Evolutionary conservation across 2,888 invertebrate genomes (phyloP), one percentile per base, ranked within the genome.

Genomic region (Empis stercorea): DNA sequence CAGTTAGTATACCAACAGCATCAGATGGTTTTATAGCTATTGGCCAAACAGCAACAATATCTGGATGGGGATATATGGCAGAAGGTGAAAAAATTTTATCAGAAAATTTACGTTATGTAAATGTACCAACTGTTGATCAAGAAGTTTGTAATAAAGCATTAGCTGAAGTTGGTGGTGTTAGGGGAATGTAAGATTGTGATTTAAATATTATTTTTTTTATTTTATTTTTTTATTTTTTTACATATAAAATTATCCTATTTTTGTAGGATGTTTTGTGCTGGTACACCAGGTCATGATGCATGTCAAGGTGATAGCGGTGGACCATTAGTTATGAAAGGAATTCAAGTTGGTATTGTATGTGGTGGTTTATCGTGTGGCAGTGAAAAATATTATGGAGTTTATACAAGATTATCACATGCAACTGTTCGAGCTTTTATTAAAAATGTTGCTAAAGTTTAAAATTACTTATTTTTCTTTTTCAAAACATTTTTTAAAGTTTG

Each of bases 231-330:
- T 15, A 2, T 30, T 30, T 30, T 15, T 15, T 39, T 30, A 2
- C 4, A 6, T n/a, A 13, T 40, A 3, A 23, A 23, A 10, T 40
- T n/a, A n/a, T n/a, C n/a, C n/a, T n/a, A n/a, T n/a, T n/a, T n/a
- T n/a, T n/a, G n/a, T n/a, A 51, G 51, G 48, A 49, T 51, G 38
- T 49, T 51, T 30, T 51, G 51, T 30, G 51, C 51, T 20, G 49
- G 47, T 16, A 45, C 27, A 30, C 48, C 46, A 14, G 49, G 49
- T n/a, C 20, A 46, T n/a, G 51, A 51, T 46, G 46, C 49, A 4
- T 51, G 51, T 30, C 49, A 48, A 40, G 51, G 51, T 30, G 51
- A 51, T 39, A 49, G 49, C 17, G 51, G 51, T 46, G 51, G 51
- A 10, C 51, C 51, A 42, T 46, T 49, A 17, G 44, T 49, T 9